Conservation (phyloP, 2,888 invertebrate species). For the Drosophila kanekoi region DNA sequence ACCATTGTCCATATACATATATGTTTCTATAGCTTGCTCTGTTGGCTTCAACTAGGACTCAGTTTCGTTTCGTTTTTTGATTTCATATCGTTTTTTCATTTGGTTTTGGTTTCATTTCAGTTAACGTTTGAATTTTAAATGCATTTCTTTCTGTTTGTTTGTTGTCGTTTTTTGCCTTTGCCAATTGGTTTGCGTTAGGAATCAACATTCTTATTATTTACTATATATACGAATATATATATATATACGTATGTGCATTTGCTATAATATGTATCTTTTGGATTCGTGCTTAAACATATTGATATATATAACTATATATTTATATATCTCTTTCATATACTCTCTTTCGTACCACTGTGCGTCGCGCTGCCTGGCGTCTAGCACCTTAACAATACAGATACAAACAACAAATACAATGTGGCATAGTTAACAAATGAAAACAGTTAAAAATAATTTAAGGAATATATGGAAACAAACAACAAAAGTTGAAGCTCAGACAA, state of each 20-base stretch:
- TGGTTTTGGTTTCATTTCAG: constrained; percentile 30
- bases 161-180: constrained; percentile 19
- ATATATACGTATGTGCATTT: constrained; percentile 64
- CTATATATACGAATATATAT: constrained; percentile 52
- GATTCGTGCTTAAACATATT: constrained; percentile 69
- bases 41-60: constrained; percentile 65
- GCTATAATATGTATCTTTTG: constrained; percentile 64
- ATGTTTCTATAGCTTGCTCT: constrained; percentile 22
- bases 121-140: constrained; percentile 50
- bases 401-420: constrained; percentile 64
- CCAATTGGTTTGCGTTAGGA: constrained; percentile 52
- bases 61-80: constrained; percentile 47
- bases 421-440: constrained; percentile 60
- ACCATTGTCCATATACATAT: constrained; percentile 11
- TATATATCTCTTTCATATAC: constrained; percentile 37
- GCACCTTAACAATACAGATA: constrained; percentile 49
- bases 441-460: constrained; percentile 31
- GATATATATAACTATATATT: constrained; percentile 57
- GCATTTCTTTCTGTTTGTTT: constrained; percentile 36
- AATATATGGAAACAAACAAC: constrained; percentile 35
- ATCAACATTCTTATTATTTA: constrained; percentile 56
- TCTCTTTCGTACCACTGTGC: constrained; percentile 17
- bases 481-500: constrained; percentile 32
- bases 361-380: constrained; percentile 28
- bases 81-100: constrained; percentile 38